Evolutionary conservation across 2,113 vertebrate species (phyloP), one percentile per base, ranked within the genome.

Genomic region (Lagopus muta): DNA sequence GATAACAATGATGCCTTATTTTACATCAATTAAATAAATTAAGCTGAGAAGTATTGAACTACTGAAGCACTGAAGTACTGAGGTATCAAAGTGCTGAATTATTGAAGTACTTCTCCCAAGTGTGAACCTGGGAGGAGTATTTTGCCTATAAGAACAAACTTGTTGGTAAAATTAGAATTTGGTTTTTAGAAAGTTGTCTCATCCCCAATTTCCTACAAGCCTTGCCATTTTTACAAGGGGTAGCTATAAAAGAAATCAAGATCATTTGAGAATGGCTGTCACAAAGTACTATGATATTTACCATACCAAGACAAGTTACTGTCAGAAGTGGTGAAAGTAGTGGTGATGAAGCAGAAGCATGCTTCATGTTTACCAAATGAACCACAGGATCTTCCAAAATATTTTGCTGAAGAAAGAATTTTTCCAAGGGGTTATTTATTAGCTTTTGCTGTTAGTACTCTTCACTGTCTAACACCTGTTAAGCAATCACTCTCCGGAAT

Each of bases 21-120:
- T n/a, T n/a, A 88, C 55, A 85, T 80, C 76, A 95, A 66, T 36
- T 55, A 52, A 76, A 50, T 54, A 83, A 92, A 96, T 82, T 62
- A 43, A 83, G 38, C 14, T 62, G 28, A 93, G 28, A 92, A 91
- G 67, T 47, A 89, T 64, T 1, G 74, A 16, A 25, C 22, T 25
- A 50, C 48, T 50, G 24, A 50, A 50, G 24, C 12, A 50, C 4
- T 50, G 48, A 50, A 25, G 48, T 50, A 50, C 48, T 50, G 48
- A 24, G 22, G 21, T 24, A 48, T 22, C 11, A 22, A 48, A 48
- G 21, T 48, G 24, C 47, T 48, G 22, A 48, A 48, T 48, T 48
- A 48, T 11, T 48, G 47, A 52, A 28, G 50, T 52, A 27, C 50
- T 27, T 52, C 14, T 54, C 52, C 52, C 52, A 54, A 15, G 52